These are phyloP conservation scores for Lethrus apterus DNA, from an alignment of 1,140 invertebrate genomes.

Conservation along the genomic window DNA sequence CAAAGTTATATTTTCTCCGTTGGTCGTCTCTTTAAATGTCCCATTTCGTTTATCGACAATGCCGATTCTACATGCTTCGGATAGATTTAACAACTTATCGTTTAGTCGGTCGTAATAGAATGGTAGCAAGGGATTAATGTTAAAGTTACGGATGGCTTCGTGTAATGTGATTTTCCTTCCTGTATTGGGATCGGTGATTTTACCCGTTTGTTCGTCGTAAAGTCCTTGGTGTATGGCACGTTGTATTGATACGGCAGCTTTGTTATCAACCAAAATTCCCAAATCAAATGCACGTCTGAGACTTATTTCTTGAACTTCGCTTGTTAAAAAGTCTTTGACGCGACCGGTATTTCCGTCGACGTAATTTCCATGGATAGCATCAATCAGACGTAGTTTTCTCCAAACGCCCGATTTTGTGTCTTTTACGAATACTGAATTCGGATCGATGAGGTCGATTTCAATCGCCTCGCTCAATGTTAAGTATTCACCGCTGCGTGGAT, in stretches of 20 bases:
- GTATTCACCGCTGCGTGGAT: constrained; percentile 67
- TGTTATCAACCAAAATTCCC: constrained; percentile 71
- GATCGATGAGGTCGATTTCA: constrained; percentile 66
- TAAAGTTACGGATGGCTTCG: constrained; percentile 72
- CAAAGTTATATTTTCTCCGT: constrained; percentile 56
- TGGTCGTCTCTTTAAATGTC: constrained; percentile 65
- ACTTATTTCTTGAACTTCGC: constrained; percentile 59
- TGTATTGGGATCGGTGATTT: constrained; percentile 70
- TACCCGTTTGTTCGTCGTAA: constrained; percentile 73
- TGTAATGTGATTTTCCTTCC: constrained; percentile 71
- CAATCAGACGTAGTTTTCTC: constrained; percentile 64
- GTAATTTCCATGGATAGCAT: constrained; percentile 66
- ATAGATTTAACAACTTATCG: constrained; percentile 60
- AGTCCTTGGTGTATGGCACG: constrained; percentile 79
- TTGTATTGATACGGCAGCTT: constrained; percentile 76
- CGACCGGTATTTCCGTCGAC: constrained; percentile 66
- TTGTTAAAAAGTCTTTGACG: constrained; percentile 58
- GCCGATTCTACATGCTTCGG: constrained; percentile 69
- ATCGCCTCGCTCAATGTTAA: constrained; percentile 70
- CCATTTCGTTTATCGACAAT: constrained; percentile 77
- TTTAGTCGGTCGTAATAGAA: constrained; percentile 72
- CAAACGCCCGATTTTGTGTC: constrained; percentile 69
- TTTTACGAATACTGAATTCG: constrained; percentile 74
- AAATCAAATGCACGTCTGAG: constrained; percentile 73
- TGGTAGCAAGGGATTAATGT: constrained; percentile 70